Base-by-base conservation (phyloP, 2,797 vertebrate genomes). In the Telmatherina bonti region DNA sequence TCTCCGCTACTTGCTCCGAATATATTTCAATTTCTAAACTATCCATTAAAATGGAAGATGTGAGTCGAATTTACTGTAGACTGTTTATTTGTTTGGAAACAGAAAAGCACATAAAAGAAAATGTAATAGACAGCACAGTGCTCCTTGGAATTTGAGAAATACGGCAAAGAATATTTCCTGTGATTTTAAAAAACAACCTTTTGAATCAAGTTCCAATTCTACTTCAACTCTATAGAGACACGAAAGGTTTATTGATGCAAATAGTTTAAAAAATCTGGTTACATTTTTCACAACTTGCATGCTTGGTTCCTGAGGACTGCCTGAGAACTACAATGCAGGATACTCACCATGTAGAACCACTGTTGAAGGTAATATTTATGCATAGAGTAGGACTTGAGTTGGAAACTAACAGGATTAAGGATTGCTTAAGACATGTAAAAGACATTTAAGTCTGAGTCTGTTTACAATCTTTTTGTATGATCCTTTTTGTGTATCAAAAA, bases 361-460 rank as follows among this genome's bases (percentile, higher is more conserved):
- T 58, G 16, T 55, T 36, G 38, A 63, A 61, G 68, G 63, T 35
- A 5, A 75, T 45, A 61, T 35, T 58, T 66, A 72, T 72, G 29
- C 20, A 54, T 49, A 33, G 35, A 60, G 26, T 56, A 20, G 33
- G 33, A 56, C 33, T 47, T 61, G 15, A 62, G 35, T 10, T 13
- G n/a, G 30, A 45, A 69, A 72, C n/a, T 29, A 29, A 2, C 24
- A 29, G 2, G 11, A 5, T 70, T 22, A 24, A 22, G 41, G 68
- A 36, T 67, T 62, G 38, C 18, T 65, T 47, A 36, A 64, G 38
- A 35, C 29, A 26, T 1, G 47, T 31, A 61, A n/a, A n/a, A n/a
- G n/a, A n/a, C 3, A 31, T 31, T 7, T 31, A 7, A 55, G 18
- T 51, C 15, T 49, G 5, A 52, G 24, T 26, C n/a, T 59, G 18